Evolutionary conservation across 2,113 vertebrate genomes (phyloP).

Genomic region (Melozone crissalis): DNA sequence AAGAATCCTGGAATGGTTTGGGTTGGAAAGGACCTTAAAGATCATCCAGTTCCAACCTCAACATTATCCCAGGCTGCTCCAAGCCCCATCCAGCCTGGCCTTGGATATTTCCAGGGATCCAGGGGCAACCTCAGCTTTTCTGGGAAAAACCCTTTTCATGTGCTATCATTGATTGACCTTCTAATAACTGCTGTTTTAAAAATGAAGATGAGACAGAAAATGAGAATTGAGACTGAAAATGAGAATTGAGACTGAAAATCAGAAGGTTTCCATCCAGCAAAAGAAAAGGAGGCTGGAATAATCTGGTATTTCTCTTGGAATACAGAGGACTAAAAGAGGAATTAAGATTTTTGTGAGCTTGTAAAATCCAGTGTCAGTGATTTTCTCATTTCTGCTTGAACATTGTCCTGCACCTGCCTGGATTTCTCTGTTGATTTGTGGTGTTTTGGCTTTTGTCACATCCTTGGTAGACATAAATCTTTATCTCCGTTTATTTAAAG

Average conservation of each 20-base stretch:
- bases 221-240: too few species aligned
- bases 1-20: neutral
- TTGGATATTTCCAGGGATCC: neutral
- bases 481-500: neutral
- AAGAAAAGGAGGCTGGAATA: neutral
- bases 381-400: neutral
- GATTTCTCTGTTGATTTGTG: neutral
- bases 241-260: neutral
- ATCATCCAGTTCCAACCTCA: neutral
- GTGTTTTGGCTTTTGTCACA: neutral
- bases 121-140: neutral
- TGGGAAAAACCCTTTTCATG: neutral
- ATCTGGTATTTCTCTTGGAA: neutral
- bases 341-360: neutral
- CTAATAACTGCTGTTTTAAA: neutral
- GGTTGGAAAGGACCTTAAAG: neutral
- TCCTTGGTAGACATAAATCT: neutral
- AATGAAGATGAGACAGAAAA: too few species aligned
- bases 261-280: neutral
- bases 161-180: neutral
- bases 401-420: accelerated
- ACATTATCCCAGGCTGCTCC: neutral
- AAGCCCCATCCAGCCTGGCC: neutral
- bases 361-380: accelerated
- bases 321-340: neutral